Conservation (phyloP, 2,888 invertebrate species). For the Sclerodermus sp. region DNA sequence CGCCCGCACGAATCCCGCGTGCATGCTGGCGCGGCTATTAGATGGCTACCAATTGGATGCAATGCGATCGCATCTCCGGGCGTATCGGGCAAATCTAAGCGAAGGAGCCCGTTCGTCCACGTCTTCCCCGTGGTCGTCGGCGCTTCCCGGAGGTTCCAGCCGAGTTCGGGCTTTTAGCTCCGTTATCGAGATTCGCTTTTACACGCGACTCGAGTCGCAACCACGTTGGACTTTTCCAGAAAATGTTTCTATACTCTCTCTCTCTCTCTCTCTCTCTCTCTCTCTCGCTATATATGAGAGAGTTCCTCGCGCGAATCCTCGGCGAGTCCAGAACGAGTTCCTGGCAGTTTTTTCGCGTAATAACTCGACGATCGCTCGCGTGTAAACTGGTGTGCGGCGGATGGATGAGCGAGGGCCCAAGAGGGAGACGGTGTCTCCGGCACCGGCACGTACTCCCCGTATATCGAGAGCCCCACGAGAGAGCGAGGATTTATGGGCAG, state of each 20-base stretch:
- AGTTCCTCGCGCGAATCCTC: too few relatives aligned
- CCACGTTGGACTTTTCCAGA: too few relatives aligned
- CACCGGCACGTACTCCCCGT: too few relatives aligned
- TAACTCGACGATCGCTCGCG: constrained; percentile 1
- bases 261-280: background rate
- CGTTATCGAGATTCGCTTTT: too few relatives aligned
- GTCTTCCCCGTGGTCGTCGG: background rate
- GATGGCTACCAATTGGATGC: constrained; percentile 13
- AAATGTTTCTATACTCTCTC: background rate
- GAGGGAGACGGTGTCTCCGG: too few relatives aligned
- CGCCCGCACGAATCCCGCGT: background rate
- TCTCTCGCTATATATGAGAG: background rate
- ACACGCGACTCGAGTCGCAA: too few relatives aligned
- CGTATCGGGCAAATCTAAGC: constrained; percentile 11
- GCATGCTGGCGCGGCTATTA: constrained; percentile 7
- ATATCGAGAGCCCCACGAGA: too few relatives aligned
- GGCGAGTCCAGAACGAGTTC: too few relatives aligned
- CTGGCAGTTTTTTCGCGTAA: background rate
- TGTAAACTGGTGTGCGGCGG: background rate
- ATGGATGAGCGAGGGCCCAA: too few relatives aligned
- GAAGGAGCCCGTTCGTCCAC: constrained; percentile 1
- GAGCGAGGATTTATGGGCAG: constrained; percentile 43
- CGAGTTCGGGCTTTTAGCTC: too few relatives aligned
- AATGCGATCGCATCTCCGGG: constrained; percentile 12
- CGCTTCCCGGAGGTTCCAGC: too few relatives aligned